These are phyloP conservation scores for Acanthosepion esculentum DNA, from an alignment of 2,888 invertebrate genomes.

Conservation along the genomic window DNA sequence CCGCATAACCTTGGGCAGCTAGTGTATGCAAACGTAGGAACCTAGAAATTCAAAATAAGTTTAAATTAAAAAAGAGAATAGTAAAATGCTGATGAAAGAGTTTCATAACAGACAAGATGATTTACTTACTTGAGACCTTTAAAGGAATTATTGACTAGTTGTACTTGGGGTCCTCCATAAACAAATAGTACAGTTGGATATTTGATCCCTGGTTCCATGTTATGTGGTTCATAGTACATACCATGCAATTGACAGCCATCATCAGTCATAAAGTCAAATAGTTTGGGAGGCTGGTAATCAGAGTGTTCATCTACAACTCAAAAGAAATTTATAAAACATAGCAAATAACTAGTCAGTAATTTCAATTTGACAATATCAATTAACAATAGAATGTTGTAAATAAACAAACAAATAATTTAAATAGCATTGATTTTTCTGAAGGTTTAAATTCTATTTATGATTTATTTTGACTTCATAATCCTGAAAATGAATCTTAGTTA, in stretches of 20 bases:
- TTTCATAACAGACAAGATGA: neutral
- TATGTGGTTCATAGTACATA: slow-evolving; percentile 88
- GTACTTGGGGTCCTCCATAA: slow-evolving; percentile 98
- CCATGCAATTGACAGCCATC: slow-evolving; percentile 85
- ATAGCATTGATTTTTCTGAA: too few species aligned
- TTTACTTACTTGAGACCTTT: slow-evolving; percentile 68
- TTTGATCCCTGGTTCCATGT: slow-evolving; percentile 78
- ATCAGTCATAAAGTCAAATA: slow-evolving; percentile 80
- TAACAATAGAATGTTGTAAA: too few species aligned
- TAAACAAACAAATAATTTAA: too few species aligned
- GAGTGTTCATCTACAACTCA: slow-evolving; percentile 46
- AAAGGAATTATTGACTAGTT: slow-evolving; percentile 94
- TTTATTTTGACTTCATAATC: too few species aligned
- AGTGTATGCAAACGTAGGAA: slow-evolving; percentile 95
- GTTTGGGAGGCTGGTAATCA: slow-evolving; percentile 81
- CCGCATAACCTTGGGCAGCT: slow-evolving; percentile 95
- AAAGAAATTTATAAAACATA: neutral
- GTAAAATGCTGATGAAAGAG: neutral
- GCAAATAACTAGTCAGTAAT: too few species aligned
- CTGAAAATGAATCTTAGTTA: too few species aligned
- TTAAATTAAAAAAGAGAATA: neutral
- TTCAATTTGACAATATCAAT: too few species aligned
- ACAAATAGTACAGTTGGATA: slow-evolving; percentile 97
- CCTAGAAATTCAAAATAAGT: slow-evolving; percentile 75
- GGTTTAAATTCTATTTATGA: too few species aligned